Evolutionary conservation across 2,797 vertebrate species (phyloP).

Genomic region (Varecia variegata): DNA sequence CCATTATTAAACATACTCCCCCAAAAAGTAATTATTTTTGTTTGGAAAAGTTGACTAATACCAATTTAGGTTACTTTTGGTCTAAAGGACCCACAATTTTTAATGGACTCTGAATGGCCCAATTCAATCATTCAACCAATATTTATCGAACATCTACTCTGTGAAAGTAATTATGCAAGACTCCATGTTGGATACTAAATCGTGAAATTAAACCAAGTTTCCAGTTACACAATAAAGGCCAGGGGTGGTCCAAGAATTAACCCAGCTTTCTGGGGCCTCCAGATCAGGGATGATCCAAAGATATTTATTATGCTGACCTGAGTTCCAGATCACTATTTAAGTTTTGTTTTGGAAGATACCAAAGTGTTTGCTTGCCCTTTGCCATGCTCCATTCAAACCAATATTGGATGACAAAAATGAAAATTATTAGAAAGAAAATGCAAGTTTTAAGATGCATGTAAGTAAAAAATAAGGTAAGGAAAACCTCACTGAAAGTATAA

Average conservation of each 20-base stretch:
- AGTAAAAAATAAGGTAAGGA: neutral
- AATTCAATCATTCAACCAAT: neutral
- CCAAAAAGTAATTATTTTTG: neutral
- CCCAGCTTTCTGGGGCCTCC: neutral
- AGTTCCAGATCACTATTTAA: conserved; percentile 25
- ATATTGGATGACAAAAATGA: neutral
- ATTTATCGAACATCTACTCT: neutral
- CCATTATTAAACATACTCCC: neutral
- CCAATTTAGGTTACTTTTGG: neutral
- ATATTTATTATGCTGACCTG: neutral
- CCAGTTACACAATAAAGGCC: neutral
- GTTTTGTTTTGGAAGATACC: neutral
- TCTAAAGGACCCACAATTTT: neutral
- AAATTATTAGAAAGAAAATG: neutral
- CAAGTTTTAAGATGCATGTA: neutral
- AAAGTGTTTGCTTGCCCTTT: neutral
- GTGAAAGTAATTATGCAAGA: neutral
- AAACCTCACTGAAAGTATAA: neutral
- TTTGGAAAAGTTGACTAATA: conserved; percentile 4
- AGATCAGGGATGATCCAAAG: neutral
- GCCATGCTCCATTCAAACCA: neutral
- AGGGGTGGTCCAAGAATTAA: neutral
- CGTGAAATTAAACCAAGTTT: neutral
- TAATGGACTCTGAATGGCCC: neutral
- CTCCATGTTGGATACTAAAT: neutral